phyloP scores from a whole-genome alignment of 2,888 invertebrate genomes.

The Nemapogon koenigi region DNA sequence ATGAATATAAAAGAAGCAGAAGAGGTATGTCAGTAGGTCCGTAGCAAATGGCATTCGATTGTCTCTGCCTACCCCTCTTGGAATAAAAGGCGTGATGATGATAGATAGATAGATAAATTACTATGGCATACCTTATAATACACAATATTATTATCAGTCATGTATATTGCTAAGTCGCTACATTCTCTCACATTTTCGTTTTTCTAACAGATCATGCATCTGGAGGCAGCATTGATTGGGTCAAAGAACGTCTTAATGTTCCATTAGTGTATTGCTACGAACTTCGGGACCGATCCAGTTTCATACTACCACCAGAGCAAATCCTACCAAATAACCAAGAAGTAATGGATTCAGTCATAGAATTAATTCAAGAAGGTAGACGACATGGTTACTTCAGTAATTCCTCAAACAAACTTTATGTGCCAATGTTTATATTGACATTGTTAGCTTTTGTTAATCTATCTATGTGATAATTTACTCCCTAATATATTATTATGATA shows the following conservation, averaged over 20 bases:
- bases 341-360: conserved; percentile 54
- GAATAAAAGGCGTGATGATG: no score
- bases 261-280: conserved; percentile 41
- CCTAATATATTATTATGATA: no score
- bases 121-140: neutral
- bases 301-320: conserved; percentile 64
- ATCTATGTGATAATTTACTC: no score
- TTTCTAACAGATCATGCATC: conserved; percentile 26
- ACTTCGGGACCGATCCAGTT: conserved; percentile 66
- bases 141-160: neutral
- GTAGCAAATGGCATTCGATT: no score
- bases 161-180: neutral
- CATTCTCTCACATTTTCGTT: neutral
- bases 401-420: no score
- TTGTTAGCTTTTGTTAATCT: no score
- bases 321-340: conserved; percentile 61
- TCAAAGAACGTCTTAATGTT: conserved; percentile 30
- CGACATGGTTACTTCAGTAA: conserved; percentile 42
- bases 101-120: neutral
- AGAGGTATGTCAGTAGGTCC: no score
- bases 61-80: no score
- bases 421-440: no score
- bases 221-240: conserved; percentile 40
- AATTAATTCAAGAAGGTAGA: conserved; percentile 39
- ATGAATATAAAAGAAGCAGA: no score